Percentiles rank a stretch among this genome's conserved stretches.
Conservation (phyloP, 2,888 invertebrate genomes). For the Dendrolimus houi region DNA sequence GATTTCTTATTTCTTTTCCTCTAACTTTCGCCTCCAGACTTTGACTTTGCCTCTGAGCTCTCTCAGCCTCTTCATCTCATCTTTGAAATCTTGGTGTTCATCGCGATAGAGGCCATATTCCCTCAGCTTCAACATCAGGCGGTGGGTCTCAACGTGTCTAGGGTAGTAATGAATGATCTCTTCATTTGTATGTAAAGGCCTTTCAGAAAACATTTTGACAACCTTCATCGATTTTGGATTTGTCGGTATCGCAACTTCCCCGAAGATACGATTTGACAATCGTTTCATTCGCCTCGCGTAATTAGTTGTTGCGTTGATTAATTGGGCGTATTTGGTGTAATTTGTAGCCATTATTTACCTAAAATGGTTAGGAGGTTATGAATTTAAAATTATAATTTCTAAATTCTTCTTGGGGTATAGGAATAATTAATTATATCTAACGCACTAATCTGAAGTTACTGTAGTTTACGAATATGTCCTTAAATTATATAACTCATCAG, state of each 20-base stretch:
- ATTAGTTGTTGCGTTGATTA: conserved; percentile 82
- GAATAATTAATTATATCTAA: too few species aligned
- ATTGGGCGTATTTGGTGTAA: conserved; percentile 83
- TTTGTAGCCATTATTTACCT: conserved; percentile 62
- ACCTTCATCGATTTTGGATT: conserved; percentile 86
- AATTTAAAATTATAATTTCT: background rate
- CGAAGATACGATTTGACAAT: conserved; percentile 91
- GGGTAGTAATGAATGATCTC: conserved; percentile 91
- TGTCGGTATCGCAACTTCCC: conserved; percentile 88
- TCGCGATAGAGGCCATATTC: conserved; percentile 89
- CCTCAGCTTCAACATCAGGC: conserved; percentile 83
- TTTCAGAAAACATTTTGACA: conserved; percentile 84
- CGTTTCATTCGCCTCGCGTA: conserved; percentile 92
- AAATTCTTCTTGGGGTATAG: too few species aligned
- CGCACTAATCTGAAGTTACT: too few species aligned
- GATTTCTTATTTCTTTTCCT: conserved; percentile 39
- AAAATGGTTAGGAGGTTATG: conserved; percentile 2
- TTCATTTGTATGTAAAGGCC: conserved; percentile 83
- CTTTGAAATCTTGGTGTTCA: conserved; percentile 92
- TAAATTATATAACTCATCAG: too few species aligned
- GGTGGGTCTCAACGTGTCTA: conserved; percentile 84
- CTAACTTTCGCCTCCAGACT: conserved; percentile 66
- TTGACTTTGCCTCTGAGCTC: conserved; percentile 86
- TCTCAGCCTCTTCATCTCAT: conserved; percentile 88
- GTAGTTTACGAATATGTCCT: too few species aligned